phyloP scores from a whole-genome alignment of 2,113 vertebrate genomes.

The Perca schrenkii region DNA sequence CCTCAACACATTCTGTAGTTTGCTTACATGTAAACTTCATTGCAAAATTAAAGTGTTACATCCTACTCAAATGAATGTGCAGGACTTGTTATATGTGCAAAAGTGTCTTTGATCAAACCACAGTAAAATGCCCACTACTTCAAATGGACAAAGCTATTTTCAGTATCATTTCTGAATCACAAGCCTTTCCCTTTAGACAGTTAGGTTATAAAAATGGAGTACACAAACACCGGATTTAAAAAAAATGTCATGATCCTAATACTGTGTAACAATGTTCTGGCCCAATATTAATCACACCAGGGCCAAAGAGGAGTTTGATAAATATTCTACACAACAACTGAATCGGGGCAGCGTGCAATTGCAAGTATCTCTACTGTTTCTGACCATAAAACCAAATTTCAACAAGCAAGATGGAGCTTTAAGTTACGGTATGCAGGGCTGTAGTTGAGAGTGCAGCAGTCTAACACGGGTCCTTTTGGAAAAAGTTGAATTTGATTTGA shows the following conservation, averaged over 20 bases:
- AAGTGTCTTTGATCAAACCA: conserved; percentile 32
- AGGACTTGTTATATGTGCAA: conserved; percentile 40
- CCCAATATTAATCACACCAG: conserved; percentile 18
- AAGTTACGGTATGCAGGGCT: background rate
- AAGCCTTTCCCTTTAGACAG: conserved; percentile 48
- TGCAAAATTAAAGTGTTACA: background rate
- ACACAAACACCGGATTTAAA: conserved; percentile 3
- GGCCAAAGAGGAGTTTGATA: background rate
- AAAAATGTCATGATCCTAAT: conserved; percentile 9
- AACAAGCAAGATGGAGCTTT: too few species aligned
- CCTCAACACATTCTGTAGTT: background rate
- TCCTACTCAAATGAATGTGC: background rate
- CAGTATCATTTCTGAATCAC: background rate
- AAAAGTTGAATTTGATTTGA: background rate
- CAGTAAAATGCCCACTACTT: conserved; percentile 17
- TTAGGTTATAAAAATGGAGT: conserved; percentile 20
- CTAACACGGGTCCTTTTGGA: background rate
- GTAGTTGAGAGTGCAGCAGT: background rate
- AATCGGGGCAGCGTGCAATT: conserved; percentile 18
- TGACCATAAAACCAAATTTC: background rate
- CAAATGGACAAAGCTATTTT: background rate
- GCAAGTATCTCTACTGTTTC: background rate
- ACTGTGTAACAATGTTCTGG: conserved; percentile 4
- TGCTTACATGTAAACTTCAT: background rate
- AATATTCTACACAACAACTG: background rate